Evolutionary conservation across 2,888 invertebrate species (phyloP).

Genomic region (Bedellia somnulentella): DNA sequence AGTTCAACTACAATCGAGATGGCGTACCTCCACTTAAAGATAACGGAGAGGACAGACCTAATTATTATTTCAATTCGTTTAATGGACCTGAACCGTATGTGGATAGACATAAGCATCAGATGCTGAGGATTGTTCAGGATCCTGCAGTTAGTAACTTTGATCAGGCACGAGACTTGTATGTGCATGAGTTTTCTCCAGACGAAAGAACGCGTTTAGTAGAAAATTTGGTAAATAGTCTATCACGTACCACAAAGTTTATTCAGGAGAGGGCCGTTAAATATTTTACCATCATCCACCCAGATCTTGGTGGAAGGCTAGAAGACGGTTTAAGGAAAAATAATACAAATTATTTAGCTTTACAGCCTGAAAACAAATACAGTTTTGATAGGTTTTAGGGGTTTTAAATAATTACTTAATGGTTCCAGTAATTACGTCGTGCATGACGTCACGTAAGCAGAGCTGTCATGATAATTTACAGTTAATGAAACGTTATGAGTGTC

Average conservation of each 20-base stretch:
- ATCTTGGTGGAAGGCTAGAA: constrained; percentile 68
- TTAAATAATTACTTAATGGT: too few species aligned
- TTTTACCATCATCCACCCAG: constrained; percentile 72
- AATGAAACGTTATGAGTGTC: too few species aligned
- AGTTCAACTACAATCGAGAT: constrained; percentile 81
- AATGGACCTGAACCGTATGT: constrained; percentile 73
- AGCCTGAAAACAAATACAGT: too few species aligned
- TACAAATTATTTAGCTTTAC: not conserved
- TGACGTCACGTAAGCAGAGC: too few species aligned
- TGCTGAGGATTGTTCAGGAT: constrained; percentile 64
- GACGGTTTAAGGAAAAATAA: constrained; percentile 38
- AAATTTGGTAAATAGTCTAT: constrained; percentile 78
- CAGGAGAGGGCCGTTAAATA: constrained; percentile 77
- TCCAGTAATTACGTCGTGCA: too few species aligned
- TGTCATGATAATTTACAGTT: too few species aligned
- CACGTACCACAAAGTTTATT: constrained; percentile 74
- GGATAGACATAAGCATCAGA: constrained; percentile 51
- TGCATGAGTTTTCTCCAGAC: constrained; percentile 72
- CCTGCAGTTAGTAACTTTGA: constrained; percentile 81
- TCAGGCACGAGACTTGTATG: constrained; percentile 80
- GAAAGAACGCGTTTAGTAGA: constrained; percentile 72
- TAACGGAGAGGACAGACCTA: constrained; percentile 85
- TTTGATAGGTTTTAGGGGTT: too few species aligned
- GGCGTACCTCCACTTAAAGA: constrained; percentile 73
- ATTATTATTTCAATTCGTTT: constrained; percentile 95